Base-by-base conservation (phyloP, 92 coral and sea anemone species). In the Porites evermanni region DNA sequence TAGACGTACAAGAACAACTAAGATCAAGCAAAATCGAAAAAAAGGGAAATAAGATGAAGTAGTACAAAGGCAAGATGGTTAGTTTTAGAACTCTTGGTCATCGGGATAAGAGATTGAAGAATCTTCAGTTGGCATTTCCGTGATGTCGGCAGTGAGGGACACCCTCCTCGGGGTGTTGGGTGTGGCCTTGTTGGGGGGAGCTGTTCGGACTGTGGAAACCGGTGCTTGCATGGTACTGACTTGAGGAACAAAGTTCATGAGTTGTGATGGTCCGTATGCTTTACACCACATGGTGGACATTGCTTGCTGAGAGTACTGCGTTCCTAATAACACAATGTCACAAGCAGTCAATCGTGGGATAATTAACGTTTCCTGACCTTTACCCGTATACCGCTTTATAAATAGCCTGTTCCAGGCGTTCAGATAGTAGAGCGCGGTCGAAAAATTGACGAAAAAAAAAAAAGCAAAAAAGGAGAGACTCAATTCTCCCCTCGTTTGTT, bases 201-300 rank as follows among this genome's bases (percentile, higher is more conserved):
- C 44, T 18, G 6, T 53, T 12, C 79, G 16, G 0, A 6, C 21
- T 16, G 23, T 14, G 29, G 66, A 52, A 9, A 23, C 80, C 7
- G 80, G 80, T 16, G 68, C 56, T 44, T 76, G 80, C 54, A 76
- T 59, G 18, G 68, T 29, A 21, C 53, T 76, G 4, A 51, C 51
- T 56, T 80, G 85, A 2, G 67, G 67, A 14, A 12, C 32, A 56
- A 26, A 54, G 4, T 13, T 53, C 76, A 68, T 70, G 29, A 77
- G 7, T 12, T 71, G 86, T 70, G 86, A 81, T 63, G 58, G 78
- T 7, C 51, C 70, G 11, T 58, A 81, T 20, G 44, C 77, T 71
- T 19, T 63, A 1, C 77, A n/a, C 86, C 86, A 81, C 78, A 81
- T 68, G 8, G 19, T 51, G 54, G 85, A 26, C 85, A 38, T 81